Base-by-base conservation (phyloP, 2,113 vertebrate genomes). In the Symphodus melops region DNA sequence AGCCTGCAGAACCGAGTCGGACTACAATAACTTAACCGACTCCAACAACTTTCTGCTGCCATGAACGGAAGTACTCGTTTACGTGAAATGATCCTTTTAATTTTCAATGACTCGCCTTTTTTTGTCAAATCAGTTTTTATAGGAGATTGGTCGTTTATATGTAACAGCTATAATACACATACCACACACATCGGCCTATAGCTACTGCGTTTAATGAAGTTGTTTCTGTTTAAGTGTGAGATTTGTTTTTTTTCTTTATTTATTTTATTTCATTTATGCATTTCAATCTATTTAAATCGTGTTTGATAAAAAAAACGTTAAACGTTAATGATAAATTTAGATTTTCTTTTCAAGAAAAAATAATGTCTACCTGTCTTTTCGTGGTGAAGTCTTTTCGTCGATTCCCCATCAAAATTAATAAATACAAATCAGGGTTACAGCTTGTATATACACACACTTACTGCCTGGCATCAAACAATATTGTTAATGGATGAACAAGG, bases 401-500 rank as follows among this genome's bases (percentile, higher is more conserved):
- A 44, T 42, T 48, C 11, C 51, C 25, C 46, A 68, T 65, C 53
- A 48, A 37, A 46, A 6, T 75, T 28, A 66, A 78, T 78, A 14
- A 42, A 78, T 73, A 64, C 61, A 61, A 49, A 76, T 59, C 36
- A 72, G 62, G 65, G 66, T 68, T 56, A 25, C 71, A 77, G 53
- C 49, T 55, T 65, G 53, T 64, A 63, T 48, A 49, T 16, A 75
- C 67, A 75, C 75, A 72, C 62, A 33, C 55, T 28, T 56, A 69
- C 48, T 73, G 78, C 61, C 67, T 86, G 79, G 81, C 76, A 82
- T 69, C 57, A 52, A 6, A 56, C 70, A 68, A 33, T 49, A 84
- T 83, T 79, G 76, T 68, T 84, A 78, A 85, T 78, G 64, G 75
- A 78, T 78, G 77, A 81, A 82, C 54, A 46, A 75, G 69, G 83